phyloP scores from a whole-genome alignment of 2,888 invertebrate species.

The Cybosia mesomella region DNA sequence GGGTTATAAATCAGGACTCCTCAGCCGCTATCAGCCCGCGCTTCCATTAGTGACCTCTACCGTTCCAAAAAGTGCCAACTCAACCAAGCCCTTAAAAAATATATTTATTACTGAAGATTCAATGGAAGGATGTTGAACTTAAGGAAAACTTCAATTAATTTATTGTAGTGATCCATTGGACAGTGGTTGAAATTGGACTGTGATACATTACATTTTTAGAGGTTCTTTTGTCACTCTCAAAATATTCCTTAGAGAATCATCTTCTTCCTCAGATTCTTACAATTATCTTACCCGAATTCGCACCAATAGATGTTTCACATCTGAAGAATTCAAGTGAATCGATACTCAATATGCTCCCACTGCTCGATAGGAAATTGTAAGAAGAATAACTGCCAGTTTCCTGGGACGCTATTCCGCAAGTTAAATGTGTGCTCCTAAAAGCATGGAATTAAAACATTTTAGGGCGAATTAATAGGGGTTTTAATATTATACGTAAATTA shows the following conservation, averaged over 20 bases:
- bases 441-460: conserved; percentile 55
- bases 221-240: no score
- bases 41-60: conserved; percentile 74
- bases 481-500: conserved; percentile 79
- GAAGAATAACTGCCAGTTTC: conserved; percentile 72
- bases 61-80: conserved; percentile 34
- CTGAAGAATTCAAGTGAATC: not conserved
- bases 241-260: no score
- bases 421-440: conserved; percentile 45
- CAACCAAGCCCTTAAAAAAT: conserved; percentile 8
- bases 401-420: conserved; percentile 56
- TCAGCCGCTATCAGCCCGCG: conserved; percentile 72
- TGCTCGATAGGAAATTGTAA: conserved; percentile 75
- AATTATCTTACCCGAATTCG: no score
- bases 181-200: no score
- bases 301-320: not conserved
- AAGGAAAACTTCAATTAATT: not conserved
- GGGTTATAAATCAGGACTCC: conserved; percentile 77
- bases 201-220: no score
- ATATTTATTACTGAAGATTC: not conserved
- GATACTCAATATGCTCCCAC: conserved; percentile 58
- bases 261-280: no score
- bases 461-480: conserved; percentile 74
- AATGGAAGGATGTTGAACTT: not conserved
- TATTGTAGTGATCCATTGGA: no score